Base-by-base conservation (phyloP, 92 coral and sea anemone species). In the Zoanthus solanderi region DNA sequence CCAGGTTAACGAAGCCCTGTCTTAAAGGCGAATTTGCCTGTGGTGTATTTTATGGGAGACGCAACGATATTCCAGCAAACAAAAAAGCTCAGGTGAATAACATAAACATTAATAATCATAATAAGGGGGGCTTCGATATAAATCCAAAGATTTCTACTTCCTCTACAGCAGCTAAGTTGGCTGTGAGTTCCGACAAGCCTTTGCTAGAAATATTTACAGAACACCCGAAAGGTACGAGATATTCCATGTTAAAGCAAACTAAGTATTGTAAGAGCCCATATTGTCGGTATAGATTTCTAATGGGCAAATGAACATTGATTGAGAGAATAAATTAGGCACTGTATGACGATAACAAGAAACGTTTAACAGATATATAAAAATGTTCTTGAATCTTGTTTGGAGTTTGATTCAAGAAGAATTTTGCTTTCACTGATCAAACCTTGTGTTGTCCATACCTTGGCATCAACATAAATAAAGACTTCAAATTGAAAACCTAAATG, bases 11-110 rank as follows among this genome's bases (percentile, higher is more conserved):
- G 7, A 2, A 2, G 56, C 15, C 61, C 1, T 65, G 75, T 6
- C 0, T 0, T 9, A 0, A 0, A 0, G 1, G 31, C 14, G 2
- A 14, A 11, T 0, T 65, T 6, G 7, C 44, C 75, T 81, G 85
- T 67, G 75, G 85, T 5, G 48, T 81, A 18, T 81, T 81, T 67
- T 81, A 47, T 16, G 85, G 85, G 14, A 81, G 75, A 30, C 48
- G 85, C 13, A 81, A 66, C 85, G 85, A 66, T 60, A 81, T 81
- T 13, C 76, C 34, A 7, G 5, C 12, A 23, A 73, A 65, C 2
- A n/a, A 63, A 46, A 60, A 60, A 44, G 18, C 37, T 47, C 73
- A 81, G 85, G 85, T 81, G 75, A 81, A 45, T 81, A 81, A 28
- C 85, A 66, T 7, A 65, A 81, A 60, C 75, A 66, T 48, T 81